phyloP scores from a whole-genome alignment of 2,797 vertebrate species.

The Gastrophryne carolinensis region DNA sequence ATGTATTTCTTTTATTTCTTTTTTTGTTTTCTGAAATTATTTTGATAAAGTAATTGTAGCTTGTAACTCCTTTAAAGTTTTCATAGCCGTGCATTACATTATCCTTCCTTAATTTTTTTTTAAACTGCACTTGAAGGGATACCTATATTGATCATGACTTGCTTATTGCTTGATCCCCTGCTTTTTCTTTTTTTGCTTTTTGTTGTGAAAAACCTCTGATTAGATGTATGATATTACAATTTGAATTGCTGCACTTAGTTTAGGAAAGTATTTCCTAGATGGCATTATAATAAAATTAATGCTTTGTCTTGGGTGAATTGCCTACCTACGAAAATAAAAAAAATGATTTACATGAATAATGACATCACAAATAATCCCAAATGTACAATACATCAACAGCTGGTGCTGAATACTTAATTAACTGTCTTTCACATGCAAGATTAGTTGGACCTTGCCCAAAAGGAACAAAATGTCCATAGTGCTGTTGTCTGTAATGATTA shows the following conservation, averaged over 20 bases:
- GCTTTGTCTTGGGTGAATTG: not conserved
- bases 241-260: not conserved
- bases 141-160: no score
- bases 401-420: slow-evolving; percentile 37
- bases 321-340: not conserved
- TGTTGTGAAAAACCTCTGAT: no score
- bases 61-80: no score
- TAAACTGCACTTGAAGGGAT: no score
- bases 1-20: no score
- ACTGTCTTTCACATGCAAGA: slow-evolving; percentile 32
- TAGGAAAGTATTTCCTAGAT: not conserved
- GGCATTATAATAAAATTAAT: not conserved
- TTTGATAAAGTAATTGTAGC: no score
- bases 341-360: slow-evolving; percentile 27
- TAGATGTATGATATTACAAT: not conserved
- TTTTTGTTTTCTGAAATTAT: no score
- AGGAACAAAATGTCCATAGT: slow-evolving; percentile 27
- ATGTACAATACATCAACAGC: slow-evolving; percentile 30
- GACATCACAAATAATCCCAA: slow-evolving; percentile 42
- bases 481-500: slow-evolving; percentile 23
- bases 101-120: no score
- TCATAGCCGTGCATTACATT: no score
- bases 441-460: slow-evolving; percentile 31
- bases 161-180: no score
- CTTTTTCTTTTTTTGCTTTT: no score